Percentiles rank a stretch among this genome's conserved stretches.
These are phyloP conservation scores for Mus minutoides DNA, from an alignment of 2,797 vertebrate genomes.

Conservation along the genomic window DNA sequence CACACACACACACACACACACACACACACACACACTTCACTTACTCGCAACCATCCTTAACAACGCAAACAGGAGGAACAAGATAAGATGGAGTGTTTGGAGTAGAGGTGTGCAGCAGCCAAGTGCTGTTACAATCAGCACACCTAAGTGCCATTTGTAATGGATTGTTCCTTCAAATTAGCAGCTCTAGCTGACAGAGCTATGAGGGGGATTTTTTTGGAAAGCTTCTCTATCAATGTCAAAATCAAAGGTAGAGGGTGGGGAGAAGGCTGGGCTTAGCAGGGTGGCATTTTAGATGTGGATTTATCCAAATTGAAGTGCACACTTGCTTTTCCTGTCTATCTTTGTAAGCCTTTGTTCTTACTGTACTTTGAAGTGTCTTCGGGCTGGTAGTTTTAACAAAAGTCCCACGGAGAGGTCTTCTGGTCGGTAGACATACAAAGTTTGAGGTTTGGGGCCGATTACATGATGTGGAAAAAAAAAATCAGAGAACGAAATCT, in stretches of 20 bases:
- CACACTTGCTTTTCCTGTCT: constrained; percentile 23
- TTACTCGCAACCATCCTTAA: neutral
- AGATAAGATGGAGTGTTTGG: constrained; percentile 17
- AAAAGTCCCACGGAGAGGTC: neutral
- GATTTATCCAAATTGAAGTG: constrained; percentile 41
- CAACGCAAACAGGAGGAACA: neutral
- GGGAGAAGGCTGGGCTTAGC: constrained; percentile 48
- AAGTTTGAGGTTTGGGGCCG: neutral
- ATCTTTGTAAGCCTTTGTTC: constrained; percentile 56
- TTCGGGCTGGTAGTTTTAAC: neutral
- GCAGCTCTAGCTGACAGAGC: constrained; percentile 58
- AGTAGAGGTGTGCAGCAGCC: constrained; percentile 54
- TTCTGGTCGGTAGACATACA: neutral
- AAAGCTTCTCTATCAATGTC: constrained; percentile 80
- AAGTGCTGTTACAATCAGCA: constrained; percentile 29
- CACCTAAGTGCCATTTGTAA: constrained; percentile 45
- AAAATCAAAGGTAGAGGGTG: constrained; percentile 65
- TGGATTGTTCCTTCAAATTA: constrained; percentile 75
- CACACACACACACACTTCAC: neutral
- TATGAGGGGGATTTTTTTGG: constrained; percentile 56
- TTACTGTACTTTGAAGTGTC: neutral
- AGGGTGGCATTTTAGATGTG: constrained; percentile 63
- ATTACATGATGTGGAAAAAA: neutral
- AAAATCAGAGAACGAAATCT: neutral
- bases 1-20: neutral